phyloP scores from a whole-genome alignment of 2,888 invertebrate species.

The Phragmatobia fuliginosa region DNA sequence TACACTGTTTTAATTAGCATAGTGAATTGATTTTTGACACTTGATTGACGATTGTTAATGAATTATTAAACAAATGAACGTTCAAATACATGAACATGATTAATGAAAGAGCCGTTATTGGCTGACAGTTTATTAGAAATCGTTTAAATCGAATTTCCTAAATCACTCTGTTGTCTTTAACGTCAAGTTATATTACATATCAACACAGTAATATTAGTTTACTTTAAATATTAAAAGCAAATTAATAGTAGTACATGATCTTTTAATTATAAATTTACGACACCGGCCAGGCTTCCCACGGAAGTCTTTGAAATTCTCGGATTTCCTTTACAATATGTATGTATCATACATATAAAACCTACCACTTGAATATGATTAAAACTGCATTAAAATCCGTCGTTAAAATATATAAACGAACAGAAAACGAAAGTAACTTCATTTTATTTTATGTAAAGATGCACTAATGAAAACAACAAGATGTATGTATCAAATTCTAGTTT shows the following conservation, averaged over 20 bases:
- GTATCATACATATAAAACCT: too few species aligned
- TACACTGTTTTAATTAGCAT: conserved; percentile 26
- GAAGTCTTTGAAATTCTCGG: too few species aligned
- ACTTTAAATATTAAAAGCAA: neutral
- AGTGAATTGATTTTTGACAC: conserved; percentile 34
- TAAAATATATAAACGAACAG: too few species aligned
- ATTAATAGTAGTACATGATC: neutral
- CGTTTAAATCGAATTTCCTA: conserved; percentile 20
- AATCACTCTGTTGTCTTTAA: neutral
- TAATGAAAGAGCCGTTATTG: conserved; percentile 35
- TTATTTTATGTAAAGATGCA: too few species aligned
- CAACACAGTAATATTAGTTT: neutral
- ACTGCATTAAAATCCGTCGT: too few species aligned
- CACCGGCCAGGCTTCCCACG: too few species aligned
- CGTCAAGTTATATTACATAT: neutral
- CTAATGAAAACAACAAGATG: neutral
- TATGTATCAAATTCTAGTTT: neutral
- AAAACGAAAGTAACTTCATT: too few species aligned
- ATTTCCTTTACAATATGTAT: too few species aligned
- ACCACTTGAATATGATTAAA: too few species aligned
- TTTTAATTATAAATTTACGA: neutral
- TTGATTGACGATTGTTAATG: conserved; percentile 42
- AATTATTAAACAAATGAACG: conserved; percentile 30
- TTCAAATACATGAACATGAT: conserved; percentile 26
- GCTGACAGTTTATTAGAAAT: conserved; percentile 22